These are phyloP conservation scores for Rousettus madagascariensis DNA, from an alignment of 2,797 vertebrate genomes.

Conservation along the genomic window DNA sequence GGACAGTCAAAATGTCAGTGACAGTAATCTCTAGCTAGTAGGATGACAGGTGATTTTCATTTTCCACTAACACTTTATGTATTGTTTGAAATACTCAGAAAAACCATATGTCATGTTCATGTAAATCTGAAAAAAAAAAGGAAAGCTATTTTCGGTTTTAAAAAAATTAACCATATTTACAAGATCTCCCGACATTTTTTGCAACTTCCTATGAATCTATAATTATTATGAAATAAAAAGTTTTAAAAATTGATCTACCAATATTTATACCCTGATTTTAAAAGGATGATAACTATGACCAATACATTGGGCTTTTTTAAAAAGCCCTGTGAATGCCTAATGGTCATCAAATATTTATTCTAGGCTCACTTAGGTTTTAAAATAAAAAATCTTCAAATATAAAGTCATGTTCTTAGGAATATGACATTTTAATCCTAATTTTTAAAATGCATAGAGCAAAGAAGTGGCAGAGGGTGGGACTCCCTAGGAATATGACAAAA, in stretches of 20 bases:
- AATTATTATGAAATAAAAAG: background rate
- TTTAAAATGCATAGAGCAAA: background rate
- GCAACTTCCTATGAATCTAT: background rate
- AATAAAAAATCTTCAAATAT: slow-evolving; percentile 20
- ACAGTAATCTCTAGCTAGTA: background rate
- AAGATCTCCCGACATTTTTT: background rate
- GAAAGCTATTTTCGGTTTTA: background rate
- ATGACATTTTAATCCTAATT: background rate
- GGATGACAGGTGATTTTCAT: background rate
- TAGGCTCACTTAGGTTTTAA: slow-evolving; percentile 67
- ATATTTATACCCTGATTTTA: background rate
- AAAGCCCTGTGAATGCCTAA: slow-evolving; percentile 40
- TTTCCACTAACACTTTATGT: background rate
- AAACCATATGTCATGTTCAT: background rate
- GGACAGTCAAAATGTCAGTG: background rate
- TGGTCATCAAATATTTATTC: slow-evolving; percentile 75
- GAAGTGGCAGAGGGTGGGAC: background rate
- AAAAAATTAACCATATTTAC: background rate
- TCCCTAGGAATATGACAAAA: background rate
- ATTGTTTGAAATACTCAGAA: background rate
- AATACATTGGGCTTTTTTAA: background rate
- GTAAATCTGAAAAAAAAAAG: background rate
- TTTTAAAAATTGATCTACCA: background rate
- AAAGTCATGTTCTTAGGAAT: background rate
- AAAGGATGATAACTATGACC: background rate